Evolutionary conservation across 92 coral and sea anemone species (phyloP), one percentile per base, ranked within the genome.

Genomic region (Zoanthus gigantus): DNA sequence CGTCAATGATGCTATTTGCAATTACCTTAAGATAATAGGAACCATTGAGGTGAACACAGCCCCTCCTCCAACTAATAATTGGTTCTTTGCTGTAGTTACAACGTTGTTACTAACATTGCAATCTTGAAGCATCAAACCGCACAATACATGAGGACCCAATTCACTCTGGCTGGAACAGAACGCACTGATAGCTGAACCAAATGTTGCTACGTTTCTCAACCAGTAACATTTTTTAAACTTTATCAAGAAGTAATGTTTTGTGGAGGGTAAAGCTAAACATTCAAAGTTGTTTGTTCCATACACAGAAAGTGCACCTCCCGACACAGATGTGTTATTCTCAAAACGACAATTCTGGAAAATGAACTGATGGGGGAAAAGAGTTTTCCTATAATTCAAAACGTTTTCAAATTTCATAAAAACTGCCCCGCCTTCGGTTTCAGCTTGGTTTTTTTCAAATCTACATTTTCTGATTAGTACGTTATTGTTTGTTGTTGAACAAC

Each of bases 271-370:
- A 13, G 15, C 5, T n/a, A 28, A 16, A 6, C 82, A 71, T 34
- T 71, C 63, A 16, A 54, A 83, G 29, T 31, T 50, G 7, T 90
- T 78, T 56, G 95, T 83, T 32, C 95, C 97, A 12, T 52, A 90
- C 23, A 94, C 7, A 23, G 91, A 90, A 6, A 77, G 44, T 0
- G 93, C 97, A 10, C 93, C 97, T 45, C 97, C 97, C 97, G 91
- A 94, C 5, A 77, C 53, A 0, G 95, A 91, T 63, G 89, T 84
- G 81, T 94, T 94, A 83, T 90, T 90, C 7, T 23, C 80, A 65
- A 94, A 94, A 58, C 13, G 58, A 44, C 97, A 94, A 52, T 88
- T 71, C 78, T 71, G 53, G 15, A 88, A 53, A 7, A 48, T 74
- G 34, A 94, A 80, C 7, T 82, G 79, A 72, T 92, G 88, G 28